Conservation (phyloP, 2,113 vertebrate species). For the Numenius arquata region DNA sequence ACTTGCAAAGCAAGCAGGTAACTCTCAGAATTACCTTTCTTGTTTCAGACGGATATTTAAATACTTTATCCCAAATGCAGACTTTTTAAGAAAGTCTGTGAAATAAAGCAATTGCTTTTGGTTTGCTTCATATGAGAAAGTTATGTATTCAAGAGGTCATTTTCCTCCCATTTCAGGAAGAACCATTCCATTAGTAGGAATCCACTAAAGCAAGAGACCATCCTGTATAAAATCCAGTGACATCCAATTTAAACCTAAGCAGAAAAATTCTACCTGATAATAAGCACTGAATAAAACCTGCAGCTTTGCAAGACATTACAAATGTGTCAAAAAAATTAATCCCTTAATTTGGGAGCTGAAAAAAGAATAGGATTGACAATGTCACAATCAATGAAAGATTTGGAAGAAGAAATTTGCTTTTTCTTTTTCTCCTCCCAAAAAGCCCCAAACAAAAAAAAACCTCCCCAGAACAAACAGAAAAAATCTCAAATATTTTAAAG, state of each 20-base stretch:
- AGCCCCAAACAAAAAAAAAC: neutral
- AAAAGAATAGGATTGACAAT: neutral
- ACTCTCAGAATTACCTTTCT: neutral
- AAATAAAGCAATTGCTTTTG: neutral
- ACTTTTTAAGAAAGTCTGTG: neutral
- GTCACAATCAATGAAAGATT: neutral
- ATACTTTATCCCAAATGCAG: neutral
- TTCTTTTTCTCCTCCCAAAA: neutral
- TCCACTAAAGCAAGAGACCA: neutral
- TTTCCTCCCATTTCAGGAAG: neutral
- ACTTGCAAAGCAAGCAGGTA: neutral
- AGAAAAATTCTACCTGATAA: neutral
- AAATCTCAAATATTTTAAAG: neutral
- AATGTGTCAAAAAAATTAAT: neutral
- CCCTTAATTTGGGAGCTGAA: neutral
- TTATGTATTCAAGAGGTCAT: neutral
- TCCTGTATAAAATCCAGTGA: neutral
- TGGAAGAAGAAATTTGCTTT: neutral
- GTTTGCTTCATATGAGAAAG: neutral
- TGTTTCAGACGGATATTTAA: neutral
- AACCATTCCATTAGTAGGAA: slow-evolving; percentile 1
- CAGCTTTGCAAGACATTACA: neutral
- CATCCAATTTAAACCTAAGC: neutral
- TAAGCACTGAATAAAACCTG: neutral
- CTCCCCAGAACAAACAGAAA: neutral